phyloP scores from a whole-genome alignment of 2,113 vertebrate species.

The Hiodon tergisus region DNA sequence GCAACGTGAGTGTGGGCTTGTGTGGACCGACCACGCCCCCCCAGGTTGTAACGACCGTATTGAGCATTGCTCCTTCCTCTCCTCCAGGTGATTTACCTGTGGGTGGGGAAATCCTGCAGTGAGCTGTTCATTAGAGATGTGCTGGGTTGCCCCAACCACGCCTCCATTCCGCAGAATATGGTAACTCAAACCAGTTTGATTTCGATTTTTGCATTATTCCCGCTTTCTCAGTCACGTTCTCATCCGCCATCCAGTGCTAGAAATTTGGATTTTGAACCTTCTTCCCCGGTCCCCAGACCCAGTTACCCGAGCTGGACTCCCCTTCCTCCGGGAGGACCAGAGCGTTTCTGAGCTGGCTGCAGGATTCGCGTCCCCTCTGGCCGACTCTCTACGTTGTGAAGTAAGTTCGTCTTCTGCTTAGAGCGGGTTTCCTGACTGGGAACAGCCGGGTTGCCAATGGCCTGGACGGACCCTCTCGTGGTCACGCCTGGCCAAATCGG shows the following conservation, averaged over 20 bases:
- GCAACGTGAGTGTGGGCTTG: conserved; percentile 67
- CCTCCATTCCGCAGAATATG: conserved; percentile 83
- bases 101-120: conserved; percentile 86
- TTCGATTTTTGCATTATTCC: too few species aligned
- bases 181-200: conserved; percentile 49
- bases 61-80: background rate
- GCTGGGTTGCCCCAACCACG: conserved; percentile 79
- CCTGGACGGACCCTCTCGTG: background rate
- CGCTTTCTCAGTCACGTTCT: too few species aligned
- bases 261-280: background rate
- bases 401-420: conserved; percentile 60
- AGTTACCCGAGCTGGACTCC: conserved; percentile 83
- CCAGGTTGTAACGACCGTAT: too few species aligned
- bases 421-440: background rate
- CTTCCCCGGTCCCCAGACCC: conserved; percentile 57
- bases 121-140: conserved; percentile 85
- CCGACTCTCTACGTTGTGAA: conserved; percentile 79
- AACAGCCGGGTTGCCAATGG: background rate
- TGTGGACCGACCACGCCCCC: background rate
- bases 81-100: conserved; percentile 82
- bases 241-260: too few species aligned
- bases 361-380: conserved; percentile 76
- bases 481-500: too few species aligned
- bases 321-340: conserved; percentile 75
- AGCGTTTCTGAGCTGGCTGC: conserved; percentile 87